Evolutionary conservation across 2,888 invertebrate species (phyloP).

Genomic region (Chironomus riparius): DNA sequence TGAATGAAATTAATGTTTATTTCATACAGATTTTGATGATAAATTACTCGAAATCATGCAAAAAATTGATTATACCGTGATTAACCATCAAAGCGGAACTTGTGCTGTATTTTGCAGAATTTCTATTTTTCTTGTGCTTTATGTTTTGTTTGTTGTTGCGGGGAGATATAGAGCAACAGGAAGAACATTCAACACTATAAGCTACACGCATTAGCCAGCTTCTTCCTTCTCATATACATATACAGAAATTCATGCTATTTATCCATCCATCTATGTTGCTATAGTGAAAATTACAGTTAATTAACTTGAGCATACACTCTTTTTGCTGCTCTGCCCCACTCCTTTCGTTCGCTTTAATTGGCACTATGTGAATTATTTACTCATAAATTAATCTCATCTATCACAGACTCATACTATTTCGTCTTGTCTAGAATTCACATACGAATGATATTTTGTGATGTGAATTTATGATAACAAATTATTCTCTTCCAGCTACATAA

Average conservation of each 20-base stretch:
- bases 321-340: not conserved
- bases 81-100: conserved; percentile 15
- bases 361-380: not conserved
- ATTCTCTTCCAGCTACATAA: no score
- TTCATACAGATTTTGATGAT: not conserved
- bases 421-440: no score
- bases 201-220: no score
- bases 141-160: not conserved
- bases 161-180: not conserved
- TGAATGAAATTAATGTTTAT: not conserved
- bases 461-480: no score
- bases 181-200: not conserved
- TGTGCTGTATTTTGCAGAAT: not conserved
- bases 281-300: conserved; percentile 4
- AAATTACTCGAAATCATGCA: not conserved
- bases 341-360: conserved; percentile 6
- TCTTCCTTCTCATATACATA: not conserved
- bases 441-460: no score
- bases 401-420: no score
- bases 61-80: conserved; percentile 8
- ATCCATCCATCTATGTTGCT: not conserved
- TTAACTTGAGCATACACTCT: not conserved
- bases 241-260: not conserved
- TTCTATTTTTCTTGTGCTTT: not conserved
- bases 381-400: not conserved